These are phyloP conservation scores for Drosophila melanogaster DNA, from an alignment of 1,140 invertebrate genomes.

Conservation along the genomic window Release_6_plus_ISO1_MT NT_033779.5:8552001-8552500, in stretches of 20 bases:
- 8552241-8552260: slow-evolving; percentile 9
- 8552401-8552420: slow-evolving; percentile 78
- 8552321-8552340: neutral
- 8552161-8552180: slow-evolving; percentile 24
- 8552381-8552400: slow-evolving; percentile 83
- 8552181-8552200: slow-evolving; percentile 29
- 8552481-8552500: slow-evolving; percentile 33
- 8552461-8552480: slow-evolving; percentile 50
- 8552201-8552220: slow-evolving; percentile 14
- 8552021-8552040: slow-evolving; percentile 13
- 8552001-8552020: slow-evolving; percentile 79
- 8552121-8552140: slow-evolving; percentile 77
- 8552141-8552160: slow-evolving; percentile 63
- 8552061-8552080: slow-evolving; percentile 64
- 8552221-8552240: slow-evolving; percentile 56
- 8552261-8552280: too few species aligned
- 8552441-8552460: slow-evolving; percentile 41
- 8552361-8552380: slow-evolving; percentile 67
- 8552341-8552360: neutral
- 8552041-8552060: slow-evolving; percentile 12
- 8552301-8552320: neutral
- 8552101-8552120: slow-evolving; percentile 73
- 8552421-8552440: slow-evolving; percentile 42
- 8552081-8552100: slow-evolving; percentile 72
- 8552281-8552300: too few species aligned